These are phyloP conservation scores for Macquaria ambigua DNA, from an alignment of 2,113 vertebrate genomes.

Conservation along the genomic window DNA sequence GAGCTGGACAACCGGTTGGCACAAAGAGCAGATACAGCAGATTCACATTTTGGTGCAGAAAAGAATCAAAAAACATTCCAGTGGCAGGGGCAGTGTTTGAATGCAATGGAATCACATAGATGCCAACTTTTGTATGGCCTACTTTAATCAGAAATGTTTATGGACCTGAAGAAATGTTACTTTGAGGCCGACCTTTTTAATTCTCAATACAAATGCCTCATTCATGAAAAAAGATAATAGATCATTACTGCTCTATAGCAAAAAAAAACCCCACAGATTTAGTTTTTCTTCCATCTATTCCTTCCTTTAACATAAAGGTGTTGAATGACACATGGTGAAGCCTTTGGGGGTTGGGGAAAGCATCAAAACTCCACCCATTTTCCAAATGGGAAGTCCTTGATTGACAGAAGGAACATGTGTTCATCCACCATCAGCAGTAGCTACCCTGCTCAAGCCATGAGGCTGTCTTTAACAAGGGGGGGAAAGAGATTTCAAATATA, in stretches of 20 bases:
- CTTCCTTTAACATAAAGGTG: slow-evolving; percentile 21
- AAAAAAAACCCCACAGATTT: slow-evolving; percentile 1
- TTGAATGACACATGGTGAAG: slow-evolving; percentile 43
- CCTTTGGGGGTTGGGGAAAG: slow-evolving; percentile 41
- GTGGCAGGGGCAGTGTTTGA: background rate
- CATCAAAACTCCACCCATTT: slow-evolving; percentile 52
- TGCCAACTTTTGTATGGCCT: background rate
- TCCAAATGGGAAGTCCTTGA: slow-evolving; percentile 61
- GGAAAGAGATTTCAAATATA: background rate
- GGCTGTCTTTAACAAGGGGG: slow-evolving; percentile 2
- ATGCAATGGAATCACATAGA: background rate
- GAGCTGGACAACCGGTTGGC: background rate
- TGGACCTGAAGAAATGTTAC: background rate
- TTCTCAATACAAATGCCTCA: background rate
- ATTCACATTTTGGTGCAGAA: background rate
- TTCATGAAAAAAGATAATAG: background rate
- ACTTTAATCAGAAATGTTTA: background rate
- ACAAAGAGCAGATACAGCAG: slow-evolving; percentile 7
- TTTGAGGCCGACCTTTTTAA: background rate
- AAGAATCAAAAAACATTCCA: background rate
- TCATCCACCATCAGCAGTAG: slow-evolving; percentile 20
- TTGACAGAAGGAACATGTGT: slow-evolving; percentile 77
- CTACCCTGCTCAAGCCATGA: slow-evolving; percentile 21
- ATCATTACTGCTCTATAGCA: background rate
- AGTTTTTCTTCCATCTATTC: background rate